Conservation (phyloP, 2,797 vertebrate genomes). For the Crocidura indochinensis region DNA sequence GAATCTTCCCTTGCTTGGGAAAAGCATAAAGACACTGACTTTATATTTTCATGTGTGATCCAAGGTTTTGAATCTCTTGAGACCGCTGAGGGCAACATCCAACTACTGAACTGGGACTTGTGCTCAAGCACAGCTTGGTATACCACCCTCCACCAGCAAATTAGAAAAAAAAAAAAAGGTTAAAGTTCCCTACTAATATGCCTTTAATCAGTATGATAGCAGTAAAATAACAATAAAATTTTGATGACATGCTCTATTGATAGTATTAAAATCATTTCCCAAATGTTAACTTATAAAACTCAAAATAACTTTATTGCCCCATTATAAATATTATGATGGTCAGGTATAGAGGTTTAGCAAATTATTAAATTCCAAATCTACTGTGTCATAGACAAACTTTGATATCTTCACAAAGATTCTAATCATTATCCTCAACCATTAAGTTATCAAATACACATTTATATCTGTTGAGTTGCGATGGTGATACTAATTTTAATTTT, state of each 20-base stretch:
- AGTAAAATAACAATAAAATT: neutral
- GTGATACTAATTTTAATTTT: neutral
- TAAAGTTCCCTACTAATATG: neutral
- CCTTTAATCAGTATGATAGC: neutral
- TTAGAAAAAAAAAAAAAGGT: neutral
- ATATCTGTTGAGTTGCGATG: neutral
- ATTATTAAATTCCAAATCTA: neutral
- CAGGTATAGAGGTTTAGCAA: neutral
- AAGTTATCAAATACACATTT: neutral
- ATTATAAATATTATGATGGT: neutral
- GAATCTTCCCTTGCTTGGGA: neutral
- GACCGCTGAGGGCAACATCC: no score
- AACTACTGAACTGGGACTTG: no score
- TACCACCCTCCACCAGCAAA: neutral
- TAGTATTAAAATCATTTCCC: neutral
- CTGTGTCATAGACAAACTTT: neutral
- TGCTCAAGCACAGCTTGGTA: no score
- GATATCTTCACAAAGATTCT: neutral
- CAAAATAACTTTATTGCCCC: neutral
- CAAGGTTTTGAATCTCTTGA: no score
- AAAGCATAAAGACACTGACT: no score
- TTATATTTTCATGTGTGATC: no score
- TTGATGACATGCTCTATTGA: neutral
- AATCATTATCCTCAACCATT: neutral
- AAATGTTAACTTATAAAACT: conserved; percentile 39